Base-by-base conservation (phyloP, 35 echinoderm and acorn worm genomes). In the Chiridota heheva region DNA sequence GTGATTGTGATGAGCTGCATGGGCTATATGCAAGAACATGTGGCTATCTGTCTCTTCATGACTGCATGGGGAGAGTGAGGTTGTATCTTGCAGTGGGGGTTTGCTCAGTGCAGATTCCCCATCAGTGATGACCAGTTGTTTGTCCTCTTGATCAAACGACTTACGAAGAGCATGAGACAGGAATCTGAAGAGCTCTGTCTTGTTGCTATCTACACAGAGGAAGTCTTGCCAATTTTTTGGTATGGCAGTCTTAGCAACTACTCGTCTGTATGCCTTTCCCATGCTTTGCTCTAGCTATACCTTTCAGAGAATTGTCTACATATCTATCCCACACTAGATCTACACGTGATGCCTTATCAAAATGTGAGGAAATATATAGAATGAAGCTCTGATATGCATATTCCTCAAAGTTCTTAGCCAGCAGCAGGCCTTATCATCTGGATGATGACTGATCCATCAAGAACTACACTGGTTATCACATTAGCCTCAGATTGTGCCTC, bases 31-130 rank as follows among this genome's bases (percentile, higher is more conserved):
- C 39, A 88, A 22, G 15, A 81, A 38, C 42, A 88, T 81, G 5
- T 76, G 61, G 20, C 53, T 69, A 32, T 88, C 85, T 4, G 84
- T 73, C 49, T 88, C 85, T 63, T 88, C 85, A 35, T 88, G 84
- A 35, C 4, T 47, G 31, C 84, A 87, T 78, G 85, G 60, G 73
- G 26, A 17, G 65, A 88, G 62, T 10, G 7, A 1, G 36, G 43
- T 28, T 6, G 60, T 10, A 5, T 88, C 41, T n/a, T 31, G 29
- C 25, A 15, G 34, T 2, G n/a, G 16, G 1, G 85, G 64, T 43
- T 38, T 40, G 44, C 76, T 43, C 3, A 81, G 37, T 26, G 60
- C 77, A 7, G 25, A 27, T 8, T 61, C 55, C 62, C 75, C 75
- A 31, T 61, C 5, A 60, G 75, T 63, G 40, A 61, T 53, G 56